Percentiles rank a stretch among this genome's conserved stretches.
Evolutionary conservation across 1,140 invertebrate genomes (phyloP).

Genomic region (Drosophila novamexicana): DNA sequence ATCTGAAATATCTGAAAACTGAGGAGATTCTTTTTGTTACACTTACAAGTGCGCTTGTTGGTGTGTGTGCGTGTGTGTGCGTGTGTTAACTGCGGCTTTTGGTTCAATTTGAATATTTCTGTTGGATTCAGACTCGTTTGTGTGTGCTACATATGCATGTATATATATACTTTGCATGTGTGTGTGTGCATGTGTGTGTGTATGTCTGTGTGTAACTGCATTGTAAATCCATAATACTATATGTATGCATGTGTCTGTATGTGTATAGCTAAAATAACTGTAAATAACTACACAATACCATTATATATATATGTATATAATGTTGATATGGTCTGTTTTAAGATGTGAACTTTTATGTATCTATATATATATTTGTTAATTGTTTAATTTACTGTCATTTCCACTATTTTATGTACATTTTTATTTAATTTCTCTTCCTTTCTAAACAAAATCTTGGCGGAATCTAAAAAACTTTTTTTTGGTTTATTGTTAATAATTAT

Average conservation of each 20-base stretch:
- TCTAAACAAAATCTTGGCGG: constrained; percentile 27
- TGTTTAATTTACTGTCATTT: constrained; percentile 28
- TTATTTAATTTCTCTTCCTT: constrained; percentile 1
- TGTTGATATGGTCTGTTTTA: constrained; percentile 78
- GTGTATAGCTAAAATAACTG: constrained; percentile 58
- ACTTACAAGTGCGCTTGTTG: not conserved
- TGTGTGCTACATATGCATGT: constrained; percentile 3
- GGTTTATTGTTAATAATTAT: constrained; percentile 27
- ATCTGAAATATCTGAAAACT: constrained; percentile 34
- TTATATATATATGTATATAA: constrained; percentile 53
- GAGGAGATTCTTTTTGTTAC: constrained; percentile 17
- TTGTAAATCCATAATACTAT: constrained; percentile 30
- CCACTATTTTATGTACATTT: constrained; percentile 41
- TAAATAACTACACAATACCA: constrained; percentile 45
- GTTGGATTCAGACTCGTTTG: constrained; percentile 1
- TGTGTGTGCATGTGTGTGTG: not conserved
- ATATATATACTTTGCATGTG: not conserved
- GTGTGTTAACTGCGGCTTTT: constrained; percentile 16
- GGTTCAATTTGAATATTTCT: constrained; percentile 19
- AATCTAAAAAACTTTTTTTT: constrained; percentile 30
- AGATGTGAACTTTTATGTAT: constrained; percentile 43
- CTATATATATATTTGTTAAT: constrained; percentile 13
- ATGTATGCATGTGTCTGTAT: constrained; percentile 34
- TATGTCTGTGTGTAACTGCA: constrained; percentile 7
- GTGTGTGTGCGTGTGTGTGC: constrained; percentile 10